Percentiles rank a stretch among this genome's conserved stretches.
These are phyloP conservation scores for Hoplostethus mediterraneus DNA, from an alignment of 2,797 vertebrate genomes.

Conservation along the genomic window DNA sequence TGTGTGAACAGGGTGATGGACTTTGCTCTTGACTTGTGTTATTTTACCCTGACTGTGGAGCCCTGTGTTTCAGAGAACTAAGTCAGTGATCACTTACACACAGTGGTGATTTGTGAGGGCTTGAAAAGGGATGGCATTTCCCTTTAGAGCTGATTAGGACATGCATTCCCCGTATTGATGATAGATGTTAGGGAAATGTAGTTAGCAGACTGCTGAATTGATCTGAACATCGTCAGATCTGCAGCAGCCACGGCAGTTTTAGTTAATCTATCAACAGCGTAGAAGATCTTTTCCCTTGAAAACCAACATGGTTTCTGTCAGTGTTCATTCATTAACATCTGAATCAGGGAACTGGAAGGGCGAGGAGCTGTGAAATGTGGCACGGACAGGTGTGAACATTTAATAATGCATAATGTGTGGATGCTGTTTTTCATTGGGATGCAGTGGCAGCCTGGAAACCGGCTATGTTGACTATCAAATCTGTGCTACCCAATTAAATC, in stretches of 20 bases:
- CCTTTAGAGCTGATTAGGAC: conserved; percentile 17
- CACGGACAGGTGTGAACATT: conserved; percentile 57
- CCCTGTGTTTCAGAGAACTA: too few species aligned
- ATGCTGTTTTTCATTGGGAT: conserved; percentile 53
- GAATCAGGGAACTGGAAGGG: conserved; percentile 45
- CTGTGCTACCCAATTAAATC: neutral
- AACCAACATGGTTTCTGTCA: conserved; percentile 14
- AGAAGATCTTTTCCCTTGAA: conserved; percentile 16
- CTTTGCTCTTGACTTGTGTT: conserved; percentile 42
- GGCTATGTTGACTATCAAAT: conserved; percentile 29
- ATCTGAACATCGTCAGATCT: conserved; percentile 13
- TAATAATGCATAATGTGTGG: conserved; percentile 51
- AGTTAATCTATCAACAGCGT: conserved; percentile 24
- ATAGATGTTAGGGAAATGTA: neutral
- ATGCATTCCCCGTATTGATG: conserved; percentile 23
- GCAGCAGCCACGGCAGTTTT: conserved; percentile 4
- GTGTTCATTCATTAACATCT: conserved; percentile 60
- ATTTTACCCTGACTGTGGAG: too few species aligned
- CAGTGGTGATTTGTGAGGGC: neutral
- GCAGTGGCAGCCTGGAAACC: conserved; percentile 5
- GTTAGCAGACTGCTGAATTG: conserved; percentile 18
- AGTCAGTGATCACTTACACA: conserved; percentile 5
- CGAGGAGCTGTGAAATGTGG: conserved; percentile 58
- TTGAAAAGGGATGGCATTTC: neutral
- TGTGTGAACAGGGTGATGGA: conserved; percentile 28